Evolutionary conservation across 2,888 invertebrate species (phyloP), one percentile per base, ranked within the genome.

Genomic region (Dasysyrphus albostriatus): DNA sequence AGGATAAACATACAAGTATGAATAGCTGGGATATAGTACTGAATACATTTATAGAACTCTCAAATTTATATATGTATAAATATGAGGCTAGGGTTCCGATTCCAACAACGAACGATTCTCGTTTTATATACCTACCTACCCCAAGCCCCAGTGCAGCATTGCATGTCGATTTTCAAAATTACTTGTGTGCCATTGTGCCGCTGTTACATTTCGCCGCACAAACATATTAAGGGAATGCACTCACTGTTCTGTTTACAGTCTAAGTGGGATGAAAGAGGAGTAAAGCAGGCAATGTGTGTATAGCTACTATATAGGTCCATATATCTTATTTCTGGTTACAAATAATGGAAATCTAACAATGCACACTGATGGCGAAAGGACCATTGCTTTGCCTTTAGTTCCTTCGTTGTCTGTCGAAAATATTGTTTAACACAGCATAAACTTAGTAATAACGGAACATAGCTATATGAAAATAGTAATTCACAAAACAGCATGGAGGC

Each of bases 121-220:
- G 12, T 16, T 67, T 8, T 37, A 49, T 37, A 34, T 39, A n/a
- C n/a, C n/a, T n/a, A n/a, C n/a, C n/a, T n/a, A n/a, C n/a, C n/a
- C n/a, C n/a, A n/a, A n/a, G n/a, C 39, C 78, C 83, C 83, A 61
- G 79, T 72, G 79, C 75, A 79, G 42, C 83, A 83, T 83, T 87
- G 87, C 87, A 83, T 87, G 87, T 75, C 83, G 83, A 87, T 87
- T 87, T 85, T 70, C 63, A 79, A 87, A 87, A 87, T 87, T 83
- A 79, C 87, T 79, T 87, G 87, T 87, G 87, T 75, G 87, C 87
- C 87, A 87, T 87, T 87, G 87, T 87, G 83, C 63, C 79, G 70
- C 39, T 59, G 83, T 83, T 78, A 83, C 74, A 77, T 39, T 63
- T 49, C 29, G 70, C 32, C 14, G 32, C 56, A 70, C 75, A 72